Evolutionary conservation across 2,797 vertebrate genomes (phyloP).

Genomic region (Chrosomus eos): DNA sequence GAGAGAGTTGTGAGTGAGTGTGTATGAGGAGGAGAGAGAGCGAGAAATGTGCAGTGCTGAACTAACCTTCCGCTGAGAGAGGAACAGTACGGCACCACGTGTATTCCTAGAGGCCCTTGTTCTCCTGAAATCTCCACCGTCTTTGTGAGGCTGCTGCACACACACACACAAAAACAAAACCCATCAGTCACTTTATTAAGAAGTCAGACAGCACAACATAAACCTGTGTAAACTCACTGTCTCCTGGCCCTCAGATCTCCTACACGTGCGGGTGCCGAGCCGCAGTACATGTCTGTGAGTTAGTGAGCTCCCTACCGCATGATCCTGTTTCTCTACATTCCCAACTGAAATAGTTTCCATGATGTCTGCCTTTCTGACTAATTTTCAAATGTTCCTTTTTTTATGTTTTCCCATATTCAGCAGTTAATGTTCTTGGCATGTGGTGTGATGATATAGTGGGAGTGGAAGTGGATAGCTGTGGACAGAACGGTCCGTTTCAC

Average conservation of each 20-base stretch:
- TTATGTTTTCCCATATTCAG: conserved; percentile 49
- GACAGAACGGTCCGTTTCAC: conserved; percentile 35
- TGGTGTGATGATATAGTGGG: conserved; percentile 66
- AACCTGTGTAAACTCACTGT: conserved; percentile 32
- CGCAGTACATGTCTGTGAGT: conserved; percentile 19
- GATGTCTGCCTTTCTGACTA: conserved; percentile 65
- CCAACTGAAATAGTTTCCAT: conserved; percentile 59
- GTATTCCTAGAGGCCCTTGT: conserved; percentile 91
- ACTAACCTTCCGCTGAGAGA: conserved; percentile 95
- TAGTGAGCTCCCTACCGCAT: conserved; percentile 29
- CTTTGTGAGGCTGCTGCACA: conserved; percentile 84
- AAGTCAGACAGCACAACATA: conserved; percentile 23
- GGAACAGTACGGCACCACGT: conserved; percentile 94
- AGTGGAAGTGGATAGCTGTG: conserved; percentile 47
- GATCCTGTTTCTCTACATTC: conserved; percentile 28
- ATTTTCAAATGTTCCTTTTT: conserved; percentile 56
- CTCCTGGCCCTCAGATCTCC: conserved; percentile 29
- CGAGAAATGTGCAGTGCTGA: background rate
- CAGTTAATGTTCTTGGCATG: conserved; percentile 69
- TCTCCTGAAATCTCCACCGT: conserved; percentile 91
- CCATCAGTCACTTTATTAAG: conserved; percentile 48
- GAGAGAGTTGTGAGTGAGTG: conserved; percentile 6
- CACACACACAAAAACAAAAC: conserved; percentile 61
- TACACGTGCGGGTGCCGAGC: background rate
- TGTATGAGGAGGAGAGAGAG: conserved; percentile 32